phyloP scores from a whole-genome alignment of 2,113 vertebrate species.

The Dasyurus viverrinus region DNA sequence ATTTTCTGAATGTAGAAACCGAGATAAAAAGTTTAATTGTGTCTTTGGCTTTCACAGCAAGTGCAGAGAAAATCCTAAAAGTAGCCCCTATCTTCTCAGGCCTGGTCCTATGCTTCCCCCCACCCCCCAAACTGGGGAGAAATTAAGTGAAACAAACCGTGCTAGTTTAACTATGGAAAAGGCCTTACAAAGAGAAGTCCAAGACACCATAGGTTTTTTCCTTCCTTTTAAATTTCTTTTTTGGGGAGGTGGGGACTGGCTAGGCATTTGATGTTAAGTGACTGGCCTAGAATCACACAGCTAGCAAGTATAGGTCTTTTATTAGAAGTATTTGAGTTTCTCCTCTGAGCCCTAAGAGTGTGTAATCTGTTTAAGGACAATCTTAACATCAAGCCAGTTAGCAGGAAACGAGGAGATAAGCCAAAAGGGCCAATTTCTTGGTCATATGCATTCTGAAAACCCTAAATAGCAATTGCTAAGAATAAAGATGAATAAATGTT shows the following conservation, averaged over 20 bases:
- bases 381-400: slow-evolving; percentile 62
- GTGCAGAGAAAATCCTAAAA: background rate
- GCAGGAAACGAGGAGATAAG: slow-evolving; percentile 65
- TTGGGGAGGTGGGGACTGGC: too few relatives aligned
- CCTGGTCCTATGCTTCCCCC: background rate
- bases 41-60: background rate
- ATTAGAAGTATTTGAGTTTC: slow-evolving; percentile 74
- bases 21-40: background rate
- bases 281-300: too few relatives aligned
- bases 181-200: slow-evolving; percentile 76
- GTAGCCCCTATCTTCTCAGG: background rate
- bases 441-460: slow-evolving; percentile 74
- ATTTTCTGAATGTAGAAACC: background rate
- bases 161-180: slow-evolving; percentile 53
- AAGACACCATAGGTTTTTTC: slow-evolving; percentile 64
- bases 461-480: slow-evolving; percentile 71
- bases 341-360: slow-evolving; percentile 67
- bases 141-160: background rate
- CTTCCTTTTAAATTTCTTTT: too few relatives aligned
- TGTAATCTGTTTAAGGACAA: slow-evolving; percentile 73
- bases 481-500: slow-evolving; percentile 61
- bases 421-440: slow-evolving; percentile 63
- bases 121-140: background rate
- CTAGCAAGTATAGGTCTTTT: slow-evolving; percentile 60
- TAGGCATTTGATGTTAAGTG: too few relatives aligned